Evolutionary conservation across 2,888 invertebrate genomes (phyloP).

Genomic region (Protodeltote pygarga): DNA sequence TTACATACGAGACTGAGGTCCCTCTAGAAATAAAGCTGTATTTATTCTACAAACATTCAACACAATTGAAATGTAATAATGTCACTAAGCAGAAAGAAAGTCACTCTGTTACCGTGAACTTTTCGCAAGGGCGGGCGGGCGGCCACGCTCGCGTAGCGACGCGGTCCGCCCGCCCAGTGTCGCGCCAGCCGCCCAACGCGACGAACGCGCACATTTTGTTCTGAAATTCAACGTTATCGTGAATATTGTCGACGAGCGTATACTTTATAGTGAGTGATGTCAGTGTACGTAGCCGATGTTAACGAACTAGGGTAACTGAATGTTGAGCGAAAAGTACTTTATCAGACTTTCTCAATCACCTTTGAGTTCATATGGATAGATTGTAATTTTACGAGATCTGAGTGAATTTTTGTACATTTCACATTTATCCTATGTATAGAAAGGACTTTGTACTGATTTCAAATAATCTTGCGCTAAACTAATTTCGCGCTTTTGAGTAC

Average conservation of each 20-base stretch:
- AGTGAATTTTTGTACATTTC: constrained; percentile 2
- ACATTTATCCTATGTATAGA: constrained; percentile 1
- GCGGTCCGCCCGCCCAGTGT: constrained; percentile 84
- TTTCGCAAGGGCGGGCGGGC: constrained; percentile 73
- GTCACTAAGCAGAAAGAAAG: constrained; percentile 70
- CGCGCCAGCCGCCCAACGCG: constrained; percentile 72
- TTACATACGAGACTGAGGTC: constrained; percentile 45
- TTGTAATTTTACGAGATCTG: neutral
- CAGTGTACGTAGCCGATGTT: constrained; percentile 23
- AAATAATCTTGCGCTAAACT: neutral
- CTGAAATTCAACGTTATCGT: constrained; percentile 50
- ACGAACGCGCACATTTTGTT: constrained; percentile 62
- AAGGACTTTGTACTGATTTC: neutral
- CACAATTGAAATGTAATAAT: constrained; percentile 70
- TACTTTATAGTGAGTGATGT: constrained; percentile 54
- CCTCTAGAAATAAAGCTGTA: constrained; percentile 58
- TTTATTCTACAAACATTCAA: constrained; percentile 63
- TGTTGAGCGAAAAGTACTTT: constrained; percentile 7
- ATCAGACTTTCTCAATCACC: neutral
- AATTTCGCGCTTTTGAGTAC: too few relatives aligned
- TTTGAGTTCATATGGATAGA: constrained; percentile 3
- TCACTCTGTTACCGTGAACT: constrained; percentile 80
- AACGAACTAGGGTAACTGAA: constrained; percentile 7
- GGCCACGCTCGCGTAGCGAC: constrained; percentile 40
- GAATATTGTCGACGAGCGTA: constrained; percentile 60